phyloP scores from a whole-genome alignment of 2,113 vertebrate species.

The Ursus arctos region DNA sequence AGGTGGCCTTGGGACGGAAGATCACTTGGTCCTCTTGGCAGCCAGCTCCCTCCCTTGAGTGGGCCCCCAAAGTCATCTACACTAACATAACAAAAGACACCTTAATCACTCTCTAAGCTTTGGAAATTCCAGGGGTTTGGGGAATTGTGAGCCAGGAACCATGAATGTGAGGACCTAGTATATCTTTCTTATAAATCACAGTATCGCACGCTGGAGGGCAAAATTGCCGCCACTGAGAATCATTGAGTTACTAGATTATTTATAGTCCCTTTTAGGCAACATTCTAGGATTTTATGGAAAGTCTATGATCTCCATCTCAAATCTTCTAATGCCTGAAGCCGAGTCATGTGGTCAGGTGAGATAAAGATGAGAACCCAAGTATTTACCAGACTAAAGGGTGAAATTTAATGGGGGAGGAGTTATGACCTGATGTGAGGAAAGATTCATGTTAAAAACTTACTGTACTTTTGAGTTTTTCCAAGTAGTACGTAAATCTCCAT shows the following conservation, averaged over 20 bases:
- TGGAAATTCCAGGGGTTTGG: background rate
- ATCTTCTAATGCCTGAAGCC: background rate
- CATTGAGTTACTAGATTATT: background rate
- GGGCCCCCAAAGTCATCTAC: background rate
- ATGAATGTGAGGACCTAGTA: background rate
- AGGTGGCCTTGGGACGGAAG: background rate
- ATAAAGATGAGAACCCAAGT: background rate
- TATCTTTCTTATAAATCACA: background rate
- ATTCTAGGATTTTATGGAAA: constrained; percentile 25
- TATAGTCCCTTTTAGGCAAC: background rate
- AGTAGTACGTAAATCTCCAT: background rate
- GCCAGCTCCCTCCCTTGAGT: background rate
- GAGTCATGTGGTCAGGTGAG: constrained; percentile 19
- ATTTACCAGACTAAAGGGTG: background rate
- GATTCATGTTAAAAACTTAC: background rate
- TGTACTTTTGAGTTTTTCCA: constrained; percentile 50
- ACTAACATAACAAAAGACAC: background rate
- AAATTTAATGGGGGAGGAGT: background rate
- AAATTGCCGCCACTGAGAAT: background rate
- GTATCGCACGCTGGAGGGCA: background rate
- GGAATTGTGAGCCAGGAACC: background rate
- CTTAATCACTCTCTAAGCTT: background rate
- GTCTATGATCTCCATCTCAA: background rate
- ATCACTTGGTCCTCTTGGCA: background rate
- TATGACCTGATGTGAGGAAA: background rate